Percentiles rank a stretch among this genome's conserved stretches.
phyloP scores from a whole-genome alignment of 2,888 invertebrate genomes.

The Limnephilus auricula region DNA sequence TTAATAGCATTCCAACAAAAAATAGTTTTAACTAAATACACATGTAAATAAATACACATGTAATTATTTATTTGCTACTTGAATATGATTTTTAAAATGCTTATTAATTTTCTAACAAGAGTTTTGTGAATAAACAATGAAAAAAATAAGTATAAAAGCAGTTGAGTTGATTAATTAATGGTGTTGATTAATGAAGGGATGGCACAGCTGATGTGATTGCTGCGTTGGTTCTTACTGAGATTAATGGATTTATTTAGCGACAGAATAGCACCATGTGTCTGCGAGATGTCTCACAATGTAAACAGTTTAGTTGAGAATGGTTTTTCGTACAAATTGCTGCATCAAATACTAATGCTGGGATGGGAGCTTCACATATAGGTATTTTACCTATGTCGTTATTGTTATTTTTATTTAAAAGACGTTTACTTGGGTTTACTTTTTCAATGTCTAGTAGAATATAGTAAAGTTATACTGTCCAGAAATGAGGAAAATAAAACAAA shows the following conservation, averaged over 20 bases:
- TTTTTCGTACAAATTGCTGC: background rate
- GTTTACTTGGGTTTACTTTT: no score
- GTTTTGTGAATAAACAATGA: background rate
- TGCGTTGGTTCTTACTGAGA: constrained; percentile 53
- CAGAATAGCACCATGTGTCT: constrained; percentile 37
- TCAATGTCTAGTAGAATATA: no score
- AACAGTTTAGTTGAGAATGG: background rate
- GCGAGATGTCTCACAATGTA: constrained; percentile 15
- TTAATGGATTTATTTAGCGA: constrained; percentile 55
- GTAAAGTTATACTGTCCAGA: no score
- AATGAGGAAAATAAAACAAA: no score
- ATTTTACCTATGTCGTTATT: no score
- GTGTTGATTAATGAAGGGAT: constrained; percentile 46
- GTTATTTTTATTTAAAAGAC: no score
- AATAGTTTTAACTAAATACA: no score
- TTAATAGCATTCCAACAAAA: no score
- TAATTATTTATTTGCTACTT: background rate
- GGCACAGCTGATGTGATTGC: constrained; percentile 40
- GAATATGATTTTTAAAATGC: background rate
- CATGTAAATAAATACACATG: background rate
- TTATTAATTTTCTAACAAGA: background rate
- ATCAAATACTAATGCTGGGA: no score
- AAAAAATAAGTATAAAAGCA: constrained; percentile 7
- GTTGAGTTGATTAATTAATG: constrained; percentile 47
- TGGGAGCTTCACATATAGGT: no score